A percentile compares a stretch with the other conserved stretches of the same genome.
Conservation (phyloP, 2,888 invertebrate species). For the Lissocephala sabroskyi region DNA sequence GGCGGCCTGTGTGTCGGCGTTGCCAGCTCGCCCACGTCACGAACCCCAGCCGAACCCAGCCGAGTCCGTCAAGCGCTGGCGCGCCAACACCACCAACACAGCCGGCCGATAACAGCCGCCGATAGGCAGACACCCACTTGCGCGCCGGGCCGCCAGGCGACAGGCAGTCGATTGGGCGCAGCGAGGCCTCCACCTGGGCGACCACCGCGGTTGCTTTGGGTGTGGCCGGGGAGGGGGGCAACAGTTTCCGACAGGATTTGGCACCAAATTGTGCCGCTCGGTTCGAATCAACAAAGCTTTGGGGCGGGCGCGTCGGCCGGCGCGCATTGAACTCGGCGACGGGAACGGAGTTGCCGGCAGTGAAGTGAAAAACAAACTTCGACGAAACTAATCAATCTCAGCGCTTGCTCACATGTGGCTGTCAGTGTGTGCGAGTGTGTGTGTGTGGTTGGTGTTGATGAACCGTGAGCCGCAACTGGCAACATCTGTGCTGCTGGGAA, state of each 20-base stretch:
- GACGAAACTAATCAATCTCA: slow-evolving; percentile 55
- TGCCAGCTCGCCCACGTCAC: no score
- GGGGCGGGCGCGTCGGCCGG: not conserved
- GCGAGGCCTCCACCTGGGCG: slow-evolving; percentile 18
- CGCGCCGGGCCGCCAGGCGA: no score
- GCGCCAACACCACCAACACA: no score
- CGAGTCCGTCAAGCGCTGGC: no score
- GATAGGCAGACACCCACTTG: slow-evolving; percentile 46
- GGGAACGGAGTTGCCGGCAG: no score
- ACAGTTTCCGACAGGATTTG: slow-evolving; percentile 46
- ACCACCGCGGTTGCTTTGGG: slow-evolving; percentile 22
- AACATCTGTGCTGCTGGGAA: slow-evolving; percentile 60
- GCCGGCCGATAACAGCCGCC: no score
- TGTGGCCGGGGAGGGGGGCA: slow-evolving; percentile 36
- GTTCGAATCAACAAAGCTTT: no score
- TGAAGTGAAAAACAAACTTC: slow-evolving; percentile 30
- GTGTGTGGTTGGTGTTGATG: not conserved
- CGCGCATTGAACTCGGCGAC: slow-evolving; percentile 34
- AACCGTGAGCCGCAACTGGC: not conserved
- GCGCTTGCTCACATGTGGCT: slow-evolving; percentile 7
- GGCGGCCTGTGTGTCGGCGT: no score
- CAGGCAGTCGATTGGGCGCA: slow-evolving; percentile 2
- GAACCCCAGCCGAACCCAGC: no score
- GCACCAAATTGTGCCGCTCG: slow-evolving; percentile 18
- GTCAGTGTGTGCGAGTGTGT: not conserved